Percentiles rank a stretch among this genome's conserved stretches.
Conservation (phyloP, 2,797 vertebrate genomes). For the Myioborus melanocephalus region DNA sequence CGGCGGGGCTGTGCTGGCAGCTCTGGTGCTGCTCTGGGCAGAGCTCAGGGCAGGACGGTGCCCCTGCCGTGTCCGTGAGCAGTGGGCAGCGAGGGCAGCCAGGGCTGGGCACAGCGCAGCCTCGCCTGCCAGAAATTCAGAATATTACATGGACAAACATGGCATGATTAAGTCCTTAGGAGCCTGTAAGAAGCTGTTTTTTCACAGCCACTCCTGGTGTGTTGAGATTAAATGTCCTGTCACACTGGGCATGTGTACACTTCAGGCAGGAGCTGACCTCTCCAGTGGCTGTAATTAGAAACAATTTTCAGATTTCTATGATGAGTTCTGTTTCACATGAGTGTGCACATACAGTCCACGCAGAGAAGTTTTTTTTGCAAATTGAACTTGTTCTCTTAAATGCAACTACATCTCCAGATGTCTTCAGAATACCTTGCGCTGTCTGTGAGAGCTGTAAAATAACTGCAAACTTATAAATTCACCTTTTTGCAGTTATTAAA, state of each 20-base stretch:
- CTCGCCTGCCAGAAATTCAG: neutral
- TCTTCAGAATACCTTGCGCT: neutral
- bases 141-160: neutral
- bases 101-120: neutral
- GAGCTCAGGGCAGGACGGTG: neutral
- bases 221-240: conserved; percentile 45
- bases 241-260: neutral
- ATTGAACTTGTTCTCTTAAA: neutral
- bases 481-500: conserved; percentile 63
- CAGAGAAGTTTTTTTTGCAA: neutral
- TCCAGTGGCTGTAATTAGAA: conserved; percentile 49
- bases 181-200: conserved; percentile 13
- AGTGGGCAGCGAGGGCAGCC: neutral
- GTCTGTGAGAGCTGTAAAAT: conserved; percentile 31
- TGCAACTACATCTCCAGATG: neutral
- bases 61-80: neutral
- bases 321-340: neutral
- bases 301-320: neutral
- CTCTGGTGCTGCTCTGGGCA: neutral
- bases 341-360: neutral
- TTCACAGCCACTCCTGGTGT: neutral
- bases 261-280: conserved; percentile 40
- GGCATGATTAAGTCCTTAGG: neutral
- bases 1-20: neutral
- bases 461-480: conserved; percentile 41